Evolutionary conservation across 2,888 invertebrate genomes (phyloP).

Genomic region (Drosophila prostipennis): DNA sequence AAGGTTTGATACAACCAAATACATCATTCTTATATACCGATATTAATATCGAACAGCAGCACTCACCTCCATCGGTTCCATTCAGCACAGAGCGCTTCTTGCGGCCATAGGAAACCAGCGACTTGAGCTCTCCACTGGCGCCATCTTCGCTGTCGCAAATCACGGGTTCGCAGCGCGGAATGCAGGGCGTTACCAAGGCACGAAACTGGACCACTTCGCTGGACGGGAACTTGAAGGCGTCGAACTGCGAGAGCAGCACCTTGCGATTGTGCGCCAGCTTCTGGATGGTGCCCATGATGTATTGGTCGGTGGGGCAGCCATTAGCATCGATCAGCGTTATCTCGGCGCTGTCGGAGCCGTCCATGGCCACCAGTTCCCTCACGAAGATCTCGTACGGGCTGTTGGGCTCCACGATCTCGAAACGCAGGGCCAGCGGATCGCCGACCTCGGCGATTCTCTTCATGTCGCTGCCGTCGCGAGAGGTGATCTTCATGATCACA

Average conservation of each 20-base stretch:
- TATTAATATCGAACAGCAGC: not conserved
- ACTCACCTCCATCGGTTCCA: slow-evolving; percentile 82
- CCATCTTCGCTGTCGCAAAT: slow-evolving; percentile 92
- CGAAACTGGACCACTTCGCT: slow-evolving; percentile 98
- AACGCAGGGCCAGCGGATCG: slow-evolving; percentile 94
- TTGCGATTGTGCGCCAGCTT: slow-evolving; percentile 92
- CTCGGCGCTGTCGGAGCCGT: slow-evolving; percentile 96
- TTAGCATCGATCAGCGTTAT: slow-evolving; percentile 95
- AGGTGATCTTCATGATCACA: slow-evolving; percentile 96
- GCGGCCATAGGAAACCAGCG: slow-evolving; percentile 93
- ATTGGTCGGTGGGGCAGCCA: slow-evolving; percentile 96
- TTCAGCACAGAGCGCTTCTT: slow-evolving; percentile 89
- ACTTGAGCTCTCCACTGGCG: slow-evolving; percentile 92
- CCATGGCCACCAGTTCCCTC: slow-evolving; percentile 96
- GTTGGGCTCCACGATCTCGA: slow-evolving; percentile 96
- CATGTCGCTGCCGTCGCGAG: slow-evolving; percentile 92
- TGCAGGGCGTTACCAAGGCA: slow-evolving; percentile 96
- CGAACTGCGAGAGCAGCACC: slow-evolving; percentile 95
- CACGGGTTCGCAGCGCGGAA: slow-evolving; percentile 96
- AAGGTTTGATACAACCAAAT: not conserved
- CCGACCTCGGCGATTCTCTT: slow-evolving; percentile 96
- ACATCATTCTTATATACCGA: too few relatives aligned
- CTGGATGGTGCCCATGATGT: slow-evolving; percentile 97
- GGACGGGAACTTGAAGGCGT: slow-evolving; percentile 98
- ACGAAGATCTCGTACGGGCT: slow-evolving; percentile 98